phyloP scores from a whole-genome alignment of 1,140 invertebrate species.

The Campoletis sonorensis region DNA sequence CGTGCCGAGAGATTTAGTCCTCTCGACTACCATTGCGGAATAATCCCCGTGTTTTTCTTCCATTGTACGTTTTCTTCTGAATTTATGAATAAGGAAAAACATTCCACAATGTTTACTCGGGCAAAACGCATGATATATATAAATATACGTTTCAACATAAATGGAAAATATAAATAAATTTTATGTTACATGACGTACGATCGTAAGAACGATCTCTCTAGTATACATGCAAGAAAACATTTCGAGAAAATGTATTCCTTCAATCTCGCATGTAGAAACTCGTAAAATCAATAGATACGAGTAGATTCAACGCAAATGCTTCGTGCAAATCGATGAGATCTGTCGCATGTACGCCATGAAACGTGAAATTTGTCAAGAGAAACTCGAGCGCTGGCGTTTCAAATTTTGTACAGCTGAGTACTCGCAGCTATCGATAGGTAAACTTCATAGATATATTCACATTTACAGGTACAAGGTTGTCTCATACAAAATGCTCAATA shows the following conservation, averaged over 20 bases:
- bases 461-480: neutral
- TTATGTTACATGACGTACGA: neutral
- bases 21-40: neutral
- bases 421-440: neutral
- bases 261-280: neutral
- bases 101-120: neutral
- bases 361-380: slow-evolving; percentile 16
- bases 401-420: neutral
- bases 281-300: slow-evolving; percentile 10
- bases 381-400: neutral
- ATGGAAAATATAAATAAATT: neutral
- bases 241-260: neutral
- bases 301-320: neutral
- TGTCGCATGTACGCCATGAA: neutral
- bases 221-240: neutral
- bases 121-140: neutral
- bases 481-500: too few species aligned
- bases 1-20: slow-evolving; percentile 7
- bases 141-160: neutral
- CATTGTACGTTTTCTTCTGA: slow-evolving; percentile 21
- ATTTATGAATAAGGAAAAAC: slow-evolving; percentile 7
- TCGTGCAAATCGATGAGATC: neutral
- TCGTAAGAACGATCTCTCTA: neutral
- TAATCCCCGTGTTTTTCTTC: slow-evolving; percentile 7
- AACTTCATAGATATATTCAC: neutral